Evolutionary conservation across 2,797 vertebrate genomes (phyloP), one percentile per base, ranked within the genome.

Genomic region (Pampus argenteus): DNA sequence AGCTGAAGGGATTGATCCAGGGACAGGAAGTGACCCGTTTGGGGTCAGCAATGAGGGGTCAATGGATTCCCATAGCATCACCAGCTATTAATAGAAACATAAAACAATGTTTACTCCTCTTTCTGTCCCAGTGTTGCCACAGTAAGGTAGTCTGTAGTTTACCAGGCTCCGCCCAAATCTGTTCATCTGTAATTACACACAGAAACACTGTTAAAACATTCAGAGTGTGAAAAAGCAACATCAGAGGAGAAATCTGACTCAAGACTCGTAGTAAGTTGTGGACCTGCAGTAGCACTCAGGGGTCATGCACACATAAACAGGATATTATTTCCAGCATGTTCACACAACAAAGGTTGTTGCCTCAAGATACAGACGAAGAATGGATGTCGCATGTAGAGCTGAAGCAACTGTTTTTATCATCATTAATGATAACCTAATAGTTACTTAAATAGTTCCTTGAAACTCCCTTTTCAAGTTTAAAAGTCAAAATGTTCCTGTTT

Each of bases 21-120:
- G 69, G 71, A 79, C 86, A 89, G 91, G 89, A 92, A 90, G 81
- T 91, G 86, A 89, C 81, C 86, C 66, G 65, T 60, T 40, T 34
- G 44, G 74, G 79, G 78, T 87, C 83, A 88, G 71, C 70, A 57
- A 65, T 66, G 71, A 75, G 66, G 68, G 91, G 91, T 92, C 91
- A 82, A 11, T 66, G 55, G 49, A 87, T 93, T 92, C 91, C 87
- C 92, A 93, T 64, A 87, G 62, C 71, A 81, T 84, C 51, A 5
- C 4, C 8, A 15, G 81, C 75, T 89, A 86, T 89, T 82, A 81
- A 86, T 90, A 83, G 88, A 79, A 57, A 4, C n/a, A 29, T 34
- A 62, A 74, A 55, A 67, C 29, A 64, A 4, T 67, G n/a, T 55
- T 76, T 42, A 29, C 36, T 45, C 9, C 3, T 40, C 50, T 52